These are phyloP conservation scores for Hartigia nigra DNA, from an alignment of 2,888 invertebrate genomes.

Conservation along the genomic window DNA sequence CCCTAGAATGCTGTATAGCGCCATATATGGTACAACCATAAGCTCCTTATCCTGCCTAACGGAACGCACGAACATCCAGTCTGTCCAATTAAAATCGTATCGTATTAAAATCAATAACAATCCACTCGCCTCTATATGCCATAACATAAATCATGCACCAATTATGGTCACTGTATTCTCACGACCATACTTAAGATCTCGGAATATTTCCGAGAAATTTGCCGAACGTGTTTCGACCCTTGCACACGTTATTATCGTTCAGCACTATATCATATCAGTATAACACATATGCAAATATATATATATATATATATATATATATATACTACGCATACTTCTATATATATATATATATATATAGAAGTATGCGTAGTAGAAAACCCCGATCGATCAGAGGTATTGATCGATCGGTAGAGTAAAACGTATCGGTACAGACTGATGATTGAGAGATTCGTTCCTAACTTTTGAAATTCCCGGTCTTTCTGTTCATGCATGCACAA, in stretches of 20 bases:
- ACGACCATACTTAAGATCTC: neutral
- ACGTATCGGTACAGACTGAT: neutral
- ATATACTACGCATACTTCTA: too few species aligned
- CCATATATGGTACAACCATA: constrained; percentile 11
- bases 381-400: neutral
- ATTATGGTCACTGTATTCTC: constrained; percentile 9
- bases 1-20: neutral
- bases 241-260: neutral
- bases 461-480: neutral
- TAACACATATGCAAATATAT: constrained; percentile 1
- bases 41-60: constrained; percentile 19
- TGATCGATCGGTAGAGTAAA: neutral
- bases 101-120: constrained; percentile 12
- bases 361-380: constrained; percentile 1
- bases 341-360: neutral
- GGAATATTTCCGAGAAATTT: neutral
- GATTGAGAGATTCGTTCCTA: neutral
- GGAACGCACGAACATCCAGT: constrained; percentile 23
- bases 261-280: neutral
- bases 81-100: constrained; percentile 28
- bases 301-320: neutral
- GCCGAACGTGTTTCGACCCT: neutral
- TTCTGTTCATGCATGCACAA: neutral
- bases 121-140: neutral
- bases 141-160: constrained; percentile 7